A percentile compares a stretch with the other conserved stretches of the same genome.
phyloP scores from a whole-genome alignment of 2,888 invertebrate genomes.

The Lacanobia oleracea region DNA sequence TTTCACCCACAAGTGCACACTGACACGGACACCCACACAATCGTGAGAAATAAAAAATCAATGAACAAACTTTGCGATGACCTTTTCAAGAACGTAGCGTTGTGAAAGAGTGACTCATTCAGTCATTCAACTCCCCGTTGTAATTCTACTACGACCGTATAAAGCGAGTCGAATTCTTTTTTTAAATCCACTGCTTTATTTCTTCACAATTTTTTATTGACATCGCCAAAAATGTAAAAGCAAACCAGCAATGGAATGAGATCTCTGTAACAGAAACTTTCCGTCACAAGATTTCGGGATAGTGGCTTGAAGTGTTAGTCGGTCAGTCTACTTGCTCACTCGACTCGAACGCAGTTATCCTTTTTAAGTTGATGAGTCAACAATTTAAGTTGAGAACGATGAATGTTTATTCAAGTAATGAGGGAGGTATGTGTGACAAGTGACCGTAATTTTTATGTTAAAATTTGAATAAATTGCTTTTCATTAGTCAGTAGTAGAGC shows the following conservation, averaged over 20 bases:
- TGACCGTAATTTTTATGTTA: constrained; percentile 54
- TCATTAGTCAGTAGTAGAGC: constrained; percentile 36
- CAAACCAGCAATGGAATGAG: constrained; percentile 44
- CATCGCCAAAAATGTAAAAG: neutral
- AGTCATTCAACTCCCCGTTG: constrained; percentile 83
- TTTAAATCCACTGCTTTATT: constrained; percentile 65
- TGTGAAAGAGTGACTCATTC: constrained; percentile 82
- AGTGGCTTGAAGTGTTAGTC: constrained; percentile 68
- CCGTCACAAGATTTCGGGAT: constrained; percentile 16
- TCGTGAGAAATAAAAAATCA: constrained; percentile 70
- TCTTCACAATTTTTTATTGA: constrained; percentile 57
- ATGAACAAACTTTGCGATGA: constrained; percentile 75
- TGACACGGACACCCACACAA: constrained; percentile 62
- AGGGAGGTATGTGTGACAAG: constrained; percentile 66
- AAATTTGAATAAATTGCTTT: constrained; percentile 42
- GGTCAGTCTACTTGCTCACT: constrained; percentile 80
- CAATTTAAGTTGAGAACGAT: constrained; percentile 63
- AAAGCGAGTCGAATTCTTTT: constrained; percentile 36
- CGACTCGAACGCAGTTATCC: constrained; percentile 73
- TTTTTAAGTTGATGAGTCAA: constrained; percentile 84
- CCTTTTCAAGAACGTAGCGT: constrained; percentile 84
- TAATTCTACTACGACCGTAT: constrained; percentile 42
- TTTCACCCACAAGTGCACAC: constrained; percentile 65
- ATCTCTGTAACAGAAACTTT: constrained; percentile 3
- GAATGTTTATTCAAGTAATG: constrained; percentile 73